A percentile compares a stretch with the other conserved stretches of the same genome.
Evolutionary conservation across 2,797 vertebrate species (phyloP).

Genomic region (Muscicapa striata): DNA sequence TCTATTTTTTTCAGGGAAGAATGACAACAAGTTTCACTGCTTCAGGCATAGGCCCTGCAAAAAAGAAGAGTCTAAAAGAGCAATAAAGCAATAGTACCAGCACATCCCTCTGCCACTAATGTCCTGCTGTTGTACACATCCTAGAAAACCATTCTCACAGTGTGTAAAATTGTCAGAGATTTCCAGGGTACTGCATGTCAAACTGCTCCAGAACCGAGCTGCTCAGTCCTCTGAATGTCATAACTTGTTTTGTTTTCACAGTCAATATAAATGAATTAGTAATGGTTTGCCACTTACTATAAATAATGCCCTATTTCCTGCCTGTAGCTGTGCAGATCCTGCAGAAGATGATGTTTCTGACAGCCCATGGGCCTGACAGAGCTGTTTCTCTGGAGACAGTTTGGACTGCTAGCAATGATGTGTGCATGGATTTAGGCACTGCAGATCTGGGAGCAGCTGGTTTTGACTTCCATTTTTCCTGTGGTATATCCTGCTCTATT

Average conservation of each 20-base stretch:
- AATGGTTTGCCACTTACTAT: conserved; percentile 62
- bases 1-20: background rate
- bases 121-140: background rate
- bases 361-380: background rate
- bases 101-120: background rate
- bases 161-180: conserved; percentile 39
- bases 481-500: background rate
- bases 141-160: background rate
- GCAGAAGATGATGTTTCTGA: background rate
- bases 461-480: background rate
- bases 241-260: conserved; percentile 33
- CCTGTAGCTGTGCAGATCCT: conserved; percentile 21
- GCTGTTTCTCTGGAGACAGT: background rate
- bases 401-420: background rate
- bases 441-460: background rate
- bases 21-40: background rate
- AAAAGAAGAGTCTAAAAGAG: background rate
- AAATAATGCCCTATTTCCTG: conserved; percentile 68
- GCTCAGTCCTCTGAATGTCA: conserved; percentile 37
- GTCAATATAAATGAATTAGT: conserved; percentile 48
- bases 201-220: conserved; percentile 47
- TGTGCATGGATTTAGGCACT: background rate
- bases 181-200: conserved; percentile 40
- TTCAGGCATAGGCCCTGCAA: background rate
- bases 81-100: background rate